A percentile compares a stretch with the other conserved stretches of the same genome.
Conservation (phyloP, 2,113 vertebrate species). For the Pogona vitticeps region DNA sequence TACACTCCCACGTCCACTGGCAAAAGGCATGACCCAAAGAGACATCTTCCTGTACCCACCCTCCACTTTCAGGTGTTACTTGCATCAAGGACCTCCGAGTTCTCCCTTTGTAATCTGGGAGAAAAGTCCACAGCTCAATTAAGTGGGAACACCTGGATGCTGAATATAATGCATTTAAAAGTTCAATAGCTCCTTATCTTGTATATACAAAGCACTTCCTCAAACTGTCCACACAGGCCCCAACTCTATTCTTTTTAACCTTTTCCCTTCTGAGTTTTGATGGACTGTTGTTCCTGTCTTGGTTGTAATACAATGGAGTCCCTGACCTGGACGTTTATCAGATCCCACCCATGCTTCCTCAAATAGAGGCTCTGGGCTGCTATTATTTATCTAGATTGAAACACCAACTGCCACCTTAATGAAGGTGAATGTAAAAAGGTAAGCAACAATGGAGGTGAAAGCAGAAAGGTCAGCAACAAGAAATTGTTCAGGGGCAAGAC, state of each 20-base stretch:
- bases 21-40: too few relatives aligned
- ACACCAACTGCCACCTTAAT: neutral
- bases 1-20: neutral
- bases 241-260: neutral
- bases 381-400: neutral
- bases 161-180: neutral
- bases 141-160: neutral
- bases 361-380: neutral
- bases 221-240: neutral
- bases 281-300: neutral
- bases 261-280: neutral
- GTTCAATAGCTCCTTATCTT: constrained; percentile 12
- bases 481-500: neutral
- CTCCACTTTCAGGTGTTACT: neutral
- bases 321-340: neutral
- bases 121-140: neutral
- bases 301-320: neutral
- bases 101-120: neutral
- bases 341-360: neutral
- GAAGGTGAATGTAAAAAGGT: neutral
- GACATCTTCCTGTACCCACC: too few relatives aligned
- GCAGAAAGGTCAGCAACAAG: neutral
- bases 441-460: neutral
- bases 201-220: neutral
- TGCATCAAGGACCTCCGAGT: neutral